A percentile compares a stretch with the other conserved stretches of the same genome.
Evolutionary conservation across 1,140 invertebrate species (phyloP).

Genomic region (Papilio polytes): DNA sequence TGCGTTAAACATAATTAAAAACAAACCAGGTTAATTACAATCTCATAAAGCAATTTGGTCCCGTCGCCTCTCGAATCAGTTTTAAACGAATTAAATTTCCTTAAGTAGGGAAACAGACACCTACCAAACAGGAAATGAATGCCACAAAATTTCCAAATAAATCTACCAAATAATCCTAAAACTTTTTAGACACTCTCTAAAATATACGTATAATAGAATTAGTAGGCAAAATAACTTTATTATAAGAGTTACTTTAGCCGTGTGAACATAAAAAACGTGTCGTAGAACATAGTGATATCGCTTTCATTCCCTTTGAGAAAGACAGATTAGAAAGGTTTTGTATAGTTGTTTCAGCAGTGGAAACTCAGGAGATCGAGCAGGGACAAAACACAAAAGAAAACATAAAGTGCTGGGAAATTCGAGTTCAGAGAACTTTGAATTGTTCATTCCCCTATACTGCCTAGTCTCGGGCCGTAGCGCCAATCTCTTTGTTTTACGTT

Average conservation of each 20-base stretch:
- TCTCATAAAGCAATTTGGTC: background rate
- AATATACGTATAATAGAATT: background rate
- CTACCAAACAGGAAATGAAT: background rate
- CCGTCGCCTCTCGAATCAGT: constrained; percentile 8
- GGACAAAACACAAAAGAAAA: background rate
- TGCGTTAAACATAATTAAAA: constrained; percentile 1
- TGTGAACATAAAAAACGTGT: background rate
- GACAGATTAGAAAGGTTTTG: background rate
- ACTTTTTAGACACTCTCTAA: background rate
- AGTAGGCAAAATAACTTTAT: background rate
- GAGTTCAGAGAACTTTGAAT: background rate
- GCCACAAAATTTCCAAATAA: background rate
- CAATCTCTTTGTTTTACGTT: background rate
- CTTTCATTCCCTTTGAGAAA: background rate
- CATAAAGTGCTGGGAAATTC: background rate
- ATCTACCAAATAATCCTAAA: background rate
- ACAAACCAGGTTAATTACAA: constrained; percentile 19
- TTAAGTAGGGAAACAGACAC: constrained; percentile 14
- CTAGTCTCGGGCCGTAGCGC: background rate
- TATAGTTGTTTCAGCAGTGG: background rate
- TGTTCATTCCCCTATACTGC: background rate
- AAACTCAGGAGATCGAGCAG: background rate
- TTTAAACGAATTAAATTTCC: constrained; percentile 14
- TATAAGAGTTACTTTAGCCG: background rate
- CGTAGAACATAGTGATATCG: background rate